Conservation (phyloP, 1,140 invertebrate genomes). For the Stratiolaelaps scimitus region DNA sequence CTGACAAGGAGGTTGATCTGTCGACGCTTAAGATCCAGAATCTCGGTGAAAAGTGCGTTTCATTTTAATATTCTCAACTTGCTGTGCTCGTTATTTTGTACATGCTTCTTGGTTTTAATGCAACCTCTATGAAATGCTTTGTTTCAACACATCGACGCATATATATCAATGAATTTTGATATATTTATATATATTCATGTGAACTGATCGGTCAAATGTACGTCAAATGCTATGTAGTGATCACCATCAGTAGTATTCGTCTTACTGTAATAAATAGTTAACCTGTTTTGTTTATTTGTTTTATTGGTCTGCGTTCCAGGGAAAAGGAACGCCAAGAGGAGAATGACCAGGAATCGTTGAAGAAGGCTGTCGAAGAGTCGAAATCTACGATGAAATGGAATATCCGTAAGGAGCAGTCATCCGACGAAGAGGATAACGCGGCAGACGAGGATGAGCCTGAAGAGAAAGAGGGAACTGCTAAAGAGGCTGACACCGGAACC, state of each 20-base stretch:
- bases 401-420: conserved; percentile 1
- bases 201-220: too few species aligned
- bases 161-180: too few species aligned
- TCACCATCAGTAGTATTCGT: neutral
- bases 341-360: neutral
- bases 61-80: too few species aligned
- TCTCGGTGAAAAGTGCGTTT: conserved; percentile 3
- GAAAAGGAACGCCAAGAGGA: conserved; percentile 22
- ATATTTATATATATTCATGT: too few species aligned
- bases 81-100: too few species aligned
- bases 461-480: neutral
- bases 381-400: conserved; percentile 28
- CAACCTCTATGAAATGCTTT: too few species aligned
- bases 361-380: conserved; percentile 23
- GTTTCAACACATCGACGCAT: too few species aligned
- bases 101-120: too few species aligned
- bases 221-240: neutral
- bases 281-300: too few species aligned
- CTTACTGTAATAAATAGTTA: neutral
- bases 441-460: neutral
- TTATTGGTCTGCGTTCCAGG: neutral
- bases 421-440: conserved; percentile 1
- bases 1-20: conserved; percentile 9
- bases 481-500: too few species aligned
- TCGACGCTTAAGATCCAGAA: conserved; percentile 7